Percentiles rank a stretch among this genome's conserved stretches.
Conservation (phyloP, 2,797 vertebrate genomes). For the Spinus pinus region DNA sequence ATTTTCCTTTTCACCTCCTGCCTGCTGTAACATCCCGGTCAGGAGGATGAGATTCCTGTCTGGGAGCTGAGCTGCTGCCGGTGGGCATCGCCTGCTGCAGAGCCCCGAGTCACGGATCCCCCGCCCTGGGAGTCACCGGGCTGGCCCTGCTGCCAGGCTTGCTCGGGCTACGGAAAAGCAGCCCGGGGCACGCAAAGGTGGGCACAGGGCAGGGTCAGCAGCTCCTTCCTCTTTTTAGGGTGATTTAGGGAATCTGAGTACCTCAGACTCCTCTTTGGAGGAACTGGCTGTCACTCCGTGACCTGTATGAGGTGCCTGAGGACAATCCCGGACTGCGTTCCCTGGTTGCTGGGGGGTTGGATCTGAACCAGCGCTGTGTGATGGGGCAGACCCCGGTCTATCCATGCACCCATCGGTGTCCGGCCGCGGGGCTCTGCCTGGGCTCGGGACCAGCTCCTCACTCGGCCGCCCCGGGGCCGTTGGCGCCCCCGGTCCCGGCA, state of each 20-base stretch:
- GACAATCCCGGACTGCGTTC: accelerated
- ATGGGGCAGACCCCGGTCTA: accelerated
- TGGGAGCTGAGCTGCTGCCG: background rate
- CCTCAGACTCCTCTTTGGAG: accelerated
- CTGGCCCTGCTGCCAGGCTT: background rate
- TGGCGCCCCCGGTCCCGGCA: background rate
- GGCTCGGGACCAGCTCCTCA: background rate
- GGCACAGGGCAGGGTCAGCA: accelerated
- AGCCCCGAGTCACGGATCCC: accelerated
- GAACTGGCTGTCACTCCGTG: accelerated
- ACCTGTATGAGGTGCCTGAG: accelerated
- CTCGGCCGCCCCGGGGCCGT: background rate
- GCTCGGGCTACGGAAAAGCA: accelerated
- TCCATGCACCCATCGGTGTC: accelerated
- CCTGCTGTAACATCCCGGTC: too few species aligned
- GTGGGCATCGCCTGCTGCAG: background rate
- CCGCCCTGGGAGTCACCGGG: background rate
- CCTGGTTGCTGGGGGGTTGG: accelerated
- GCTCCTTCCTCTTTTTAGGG: accelerated
- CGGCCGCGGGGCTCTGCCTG: accelerated
- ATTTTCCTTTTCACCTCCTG: accelerated
- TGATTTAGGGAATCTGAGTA: accelerated
- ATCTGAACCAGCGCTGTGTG: accelerated
- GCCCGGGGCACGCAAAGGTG: accelerated
- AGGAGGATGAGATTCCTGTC: background rate